Evolutionary conservation across 2,113 vertebrate species (phyloP).

Genomic region (Patagioenas fasciata): DNA sequence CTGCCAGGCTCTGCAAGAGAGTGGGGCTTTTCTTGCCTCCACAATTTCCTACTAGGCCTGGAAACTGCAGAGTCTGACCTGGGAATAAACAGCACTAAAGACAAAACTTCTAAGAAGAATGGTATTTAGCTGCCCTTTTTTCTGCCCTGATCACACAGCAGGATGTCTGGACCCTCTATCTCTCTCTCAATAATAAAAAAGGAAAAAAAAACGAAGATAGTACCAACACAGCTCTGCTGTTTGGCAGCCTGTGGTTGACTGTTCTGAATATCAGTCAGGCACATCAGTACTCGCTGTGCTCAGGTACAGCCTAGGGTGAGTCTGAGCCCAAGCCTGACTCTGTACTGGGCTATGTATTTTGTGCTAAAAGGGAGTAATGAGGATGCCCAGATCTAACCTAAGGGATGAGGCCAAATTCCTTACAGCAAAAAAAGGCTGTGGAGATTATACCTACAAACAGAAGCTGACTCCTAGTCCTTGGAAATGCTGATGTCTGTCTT

Average conservation of each 20-base stretch:
- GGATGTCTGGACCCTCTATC: background rate
- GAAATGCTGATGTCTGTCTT: background rate
- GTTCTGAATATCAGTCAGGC: background rate
- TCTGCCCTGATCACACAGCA: background rate
- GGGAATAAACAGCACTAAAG: background rate
- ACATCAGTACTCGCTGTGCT: background rate
- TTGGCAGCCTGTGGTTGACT: rapidly evolving
- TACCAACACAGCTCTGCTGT: background rate
- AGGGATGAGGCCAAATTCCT: background rate
- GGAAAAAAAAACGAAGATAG: no score
- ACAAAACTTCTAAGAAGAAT: background rate
- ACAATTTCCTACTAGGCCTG: background rate
- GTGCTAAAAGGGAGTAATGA: background rate
- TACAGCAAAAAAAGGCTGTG: background rate
- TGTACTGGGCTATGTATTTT: background rate
- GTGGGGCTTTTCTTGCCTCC: background rate
- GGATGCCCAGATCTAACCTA: background rate
- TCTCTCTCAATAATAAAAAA: no score
- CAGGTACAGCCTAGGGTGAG: background rate
- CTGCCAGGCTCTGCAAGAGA: background rate
- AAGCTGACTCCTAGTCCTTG: background rate
- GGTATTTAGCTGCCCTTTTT: background rate
- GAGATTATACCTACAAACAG: background rate
- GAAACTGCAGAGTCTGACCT: background rate
- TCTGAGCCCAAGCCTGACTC: background rate